Evolutionary conservation across 2,888 invertebrate genomes (phyloP).

Genomic region (Drosophila siamana): DNA sequence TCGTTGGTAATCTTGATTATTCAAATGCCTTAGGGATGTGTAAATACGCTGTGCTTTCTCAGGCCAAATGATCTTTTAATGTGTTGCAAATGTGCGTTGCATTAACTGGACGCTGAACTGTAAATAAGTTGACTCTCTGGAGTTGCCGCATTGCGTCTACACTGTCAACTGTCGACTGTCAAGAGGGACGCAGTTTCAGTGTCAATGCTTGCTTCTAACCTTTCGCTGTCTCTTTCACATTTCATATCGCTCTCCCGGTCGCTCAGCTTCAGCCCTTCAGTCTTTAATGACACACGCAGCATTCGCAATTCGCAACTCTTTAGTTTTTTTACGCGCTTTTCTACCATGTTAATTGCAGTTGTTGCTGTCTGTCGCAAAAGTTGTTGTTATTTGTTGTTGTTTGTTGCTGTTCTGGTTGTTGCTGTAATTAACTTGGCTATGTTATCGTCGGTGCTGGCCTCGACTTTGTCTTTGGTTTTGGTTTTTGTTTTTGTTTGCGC

Average conservation of each 20-base stretch:
- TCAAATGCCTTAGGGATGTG: not conserved
- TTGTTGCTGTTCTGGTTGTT: slow-evolving; percentile 25
- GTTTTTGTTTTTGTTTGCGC: slow-evolving; percentile 34
- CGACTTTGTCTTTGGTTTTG: slow-evolving; percentile 16
- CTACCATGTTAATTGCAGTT: slow-evolving; percentile 31
- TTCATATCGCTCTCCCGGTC: not conserved
- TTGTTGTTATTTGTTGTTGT: slow-evolving; percentile 25
- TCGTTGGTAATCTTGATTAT: not conserved
- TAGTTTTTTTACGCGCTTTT: slow-evolving; percentile 45
- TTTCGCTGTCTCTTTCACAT: not conserved
- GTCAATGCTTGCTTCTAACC: not conserved
- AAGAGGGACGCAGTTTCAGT: too few relatives aligned
- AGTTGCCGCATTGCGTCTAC: slow-evolving; percentile 37
- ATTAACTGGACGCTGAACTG: slow-evolving; percentile 48
- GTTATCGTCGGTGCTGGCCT: slow-evolving; percentile 34
- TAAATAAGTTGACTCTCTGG: slow-evolving; percentile 14
- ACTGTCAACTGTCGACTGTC: slow-evolving; percentile 34
- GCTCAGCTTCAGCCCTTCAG: not conserved
- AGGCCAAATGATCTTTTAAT: slow-evolving; percentile 25
- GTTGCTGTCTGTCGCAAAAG: slow-evolving; percentile 19
- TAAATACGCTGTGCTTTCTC: slow-evolving; percentile 18
- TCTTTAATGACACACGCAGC: slow-evolving; percentile 50
- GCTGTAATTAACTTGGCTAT: slow-evolving; percentile 64
- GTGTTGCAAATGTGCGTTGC: slow-evolving; percentile 31
- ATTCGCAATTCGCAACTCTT: slow-evolving; percentile 40